phyloP scores from a whole-genome alignment of 2,113 vertebrate genomes.

The Nibea albiflora region DNA sequence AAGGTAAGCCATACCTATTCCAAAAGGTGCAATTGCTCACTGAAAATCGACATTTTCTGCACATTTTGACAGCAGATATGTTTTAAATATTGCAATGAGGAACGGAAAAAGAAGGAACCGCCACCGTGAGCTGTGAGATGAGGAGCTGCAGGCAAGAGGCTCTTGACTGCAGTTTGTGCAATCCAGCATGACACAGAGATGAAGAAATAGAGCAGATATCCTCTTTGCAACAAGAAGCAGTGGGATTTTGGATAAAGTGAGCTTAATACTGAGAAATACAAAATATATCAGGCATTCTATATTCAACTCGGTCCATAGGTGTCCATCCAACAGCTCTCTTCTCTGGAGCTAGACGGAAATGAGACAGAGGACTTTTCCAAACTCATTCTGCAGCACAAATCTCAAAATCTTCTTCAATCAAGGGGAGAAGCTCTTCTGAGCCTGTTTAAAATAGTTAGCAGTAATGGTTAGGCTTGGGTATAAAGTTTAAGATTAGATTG shows the following conservation, averaged over 20 bases:
- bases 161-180: background rate
- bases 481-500: background rate
- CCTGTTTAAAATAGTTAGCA: background rate
- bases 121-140: constrained; percentile 11
- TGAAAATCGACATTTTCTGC: background rate
- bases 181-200: background rate
- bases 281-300: background rate
- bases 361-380: constrained; percentile 15
- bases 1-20: background rate
- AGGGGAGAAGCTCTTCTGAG: background rate
- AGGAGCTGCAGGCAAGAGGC: constrained; percentile 6
- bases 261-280: background rate
- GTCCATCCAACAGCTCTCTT: background rate
- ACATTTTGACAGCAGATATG: background rate
- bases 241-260: background rate
- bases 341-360: constrained; percentile 30
- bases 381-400: constrained; percentile 10
- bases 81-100: constrained; percentile 27
- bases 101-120: constrained; percentile 2
- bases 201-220: constrained; percentile 3
- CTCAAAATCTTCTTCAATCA: background rate
- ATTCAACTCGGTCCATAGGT: background rate
- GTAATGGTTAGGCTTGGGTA: background rate
- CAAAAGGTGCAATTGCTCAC: background rate
- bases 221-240: background rate